Evolutionary conservation across 2,888 invertebrate genomes (phyloP), one percentile per base, ranked within the genome.

Genomic region (Eucera pruinosa): DNA sequence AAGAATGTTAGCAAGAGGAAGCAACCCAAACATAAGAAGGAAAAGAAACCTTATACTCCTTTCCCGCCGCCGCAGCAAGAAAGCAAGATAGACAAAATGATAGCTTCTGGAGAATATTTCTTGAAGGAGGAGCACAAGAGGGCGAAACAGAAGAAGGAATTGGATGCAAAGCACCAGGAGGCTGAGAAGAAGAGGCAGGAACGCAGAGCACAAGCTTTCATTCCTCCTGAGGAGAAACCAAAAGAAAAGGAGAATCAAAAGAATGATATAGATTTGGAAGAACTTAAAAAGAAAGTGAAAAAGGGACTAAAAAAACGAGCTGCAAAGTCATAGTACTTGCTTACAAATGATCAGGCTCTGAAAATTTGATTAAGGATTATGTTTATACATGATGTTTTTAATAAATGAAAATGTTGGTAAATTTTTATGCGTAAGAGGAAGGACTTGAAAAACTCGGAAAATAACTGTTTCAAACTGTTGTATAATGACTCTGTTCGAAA

Each of bases 41-140:
- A 94, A n/a, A 99, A 99, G 94, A 97, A 97, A 91, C 95, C 96
- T 11, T 99, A 99, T 91, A 99, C 99, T 78, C 99, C 99, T 25
- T 99, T 99, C 95, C 99, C 99, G 70, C 99, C 99, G 2, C 95
- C 97, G 3, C 98, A 97, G 90, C 94, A 95, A 15, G 97, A 98
- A 90, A 98, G 98, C 93, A 99, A 99, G 93, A 93, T 98, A 89
- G 99, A 99, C 92, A 96, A 96, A 90, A 95, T 98, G 92, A 93
- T 99, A 90, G 98, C 97, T n/a, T 95, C 96, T 50, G 99, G 99
- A 68, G 99, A 99, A 93, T 99, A 97, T 93, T 99, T 99, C 95
- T 95, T 99, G 61, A 97, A 96, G 87, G 96, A 97, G 90, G 96
- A 96, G 82, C 96, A 97, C 86, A 96, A 95, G 90, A 94, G 94